phyloP scores from a whole-genome alignment of 1,140 invertebrate species.

The Leptopilina boulardi region DNA sequence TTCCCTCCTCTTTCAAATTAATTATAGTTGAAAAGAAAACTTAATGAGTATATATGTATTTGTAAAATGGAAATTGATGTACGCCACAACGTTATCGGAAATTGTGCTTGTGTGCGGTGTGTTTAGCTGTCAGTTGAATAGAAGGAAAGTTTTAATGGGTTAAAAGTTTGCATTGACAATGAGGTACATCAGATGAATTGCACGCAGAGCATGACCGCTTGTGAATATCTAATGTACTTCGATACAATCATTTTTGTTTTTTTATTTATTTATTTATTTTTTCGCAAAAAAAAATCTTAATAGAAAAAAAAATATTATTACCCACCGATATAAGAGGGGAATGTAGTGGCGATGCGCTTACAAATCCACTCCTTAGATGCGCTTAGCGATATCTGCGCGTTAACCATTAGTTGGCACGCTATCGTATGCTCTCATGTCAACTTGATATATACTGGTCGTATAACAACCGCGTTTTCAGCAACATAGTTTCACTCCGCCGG shows the following conservation, averaged over 20 bases:
- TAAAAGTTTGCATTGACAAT: conserved; percentile 12
- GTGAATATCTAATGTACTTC: background rate
- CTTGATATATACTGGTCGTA: conserved; percentile 25
- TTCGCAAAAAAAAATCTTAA: too few relatives aligned
- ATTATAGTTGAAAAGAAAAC: too few relatives aligned
- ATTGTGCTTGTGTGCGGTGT: background rate
- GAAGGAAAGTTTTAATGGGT: background rate
- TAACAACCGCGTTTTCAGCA: conserved; percentile 28
- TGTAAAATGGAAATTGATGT: background rate
- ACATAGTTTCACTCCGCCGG: conserved; percentile 2
- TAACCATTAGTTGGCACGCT: conserved; percentile 61
- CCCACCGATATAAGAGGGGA: background rate
- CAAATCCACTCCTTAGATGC: conserved; percentile 48
- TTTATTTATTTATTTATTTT: background rate
- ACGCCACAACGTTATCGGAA: background rate
- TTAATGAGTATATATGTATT: too few relatives aligned
- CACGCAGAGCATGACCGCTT: conserved; percentile 10
- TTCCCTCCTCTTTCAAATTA: too few relatives aligned
- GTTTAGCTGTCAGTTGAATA: background rate
- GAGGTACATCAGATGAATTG: background rate
- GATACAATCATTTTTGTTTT: background rate
- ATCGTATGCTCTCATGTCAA: conserved; percentile 37
- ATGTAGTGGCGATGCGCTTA: conserved; percentile 16
- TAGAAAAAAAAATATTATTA: conserved; percentile 21
- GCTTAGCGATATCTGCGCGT: conserved; percentile 52